These are phyloP conservation scores for Rhegmatorhina hoffmannsi DNA, from an alignment of 2,113 vertebrate species.

Conservation along the genomic window DNA sequence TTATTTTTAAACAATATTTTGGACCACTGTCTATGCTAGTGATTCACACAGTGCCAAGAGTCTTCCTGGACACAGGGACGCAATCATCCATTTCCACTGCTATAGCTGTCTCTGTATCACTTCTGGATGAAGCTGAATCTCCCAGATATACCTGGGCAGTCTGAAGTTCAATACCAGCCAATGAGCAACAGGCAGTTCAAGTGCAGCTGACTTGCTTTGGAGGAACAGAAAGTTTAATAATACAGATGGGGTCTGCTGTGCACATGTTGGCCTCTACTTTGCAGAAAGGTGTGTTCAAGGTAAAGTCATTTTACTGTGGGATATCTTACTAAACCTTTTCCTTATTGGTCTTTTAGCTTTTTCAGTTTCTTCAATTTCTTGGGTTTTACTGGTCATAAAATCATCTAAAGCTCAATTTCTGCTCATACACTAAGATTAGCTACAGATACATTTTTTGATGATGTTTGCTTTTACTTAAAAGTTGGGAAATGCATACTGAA, in stretches of 20 bases:
- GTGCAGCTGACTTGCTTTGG: background rate
- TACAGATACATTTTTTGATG: background rate
- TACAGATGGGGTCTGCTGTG: background rate
- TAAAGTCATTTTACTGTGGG: background rate
- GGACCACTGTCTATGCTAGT: background rate
- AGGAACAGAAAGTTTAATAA: background rate
- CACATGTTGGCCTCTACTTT: background rate
- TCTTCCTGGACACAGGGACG: background rate
- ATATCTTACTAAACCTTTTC: background rate
- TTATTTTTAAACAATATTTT: constrained; percentile 16
- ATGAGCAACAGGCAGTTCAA: background rate
- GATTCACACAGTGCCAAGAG: background rate
- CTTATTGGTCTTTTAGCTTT: background rate
- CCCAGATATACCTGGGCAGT: background rate
- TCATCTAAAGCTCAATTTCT: background rate
- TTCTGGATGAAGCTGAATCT: background rate
- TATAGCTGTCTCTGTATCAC: background rate
- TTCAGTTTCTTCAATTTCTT: background rate
- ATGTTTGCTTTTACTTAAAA: background rate
- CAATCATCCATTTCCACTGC: background rate
- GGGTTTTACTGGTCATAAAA: background rate
- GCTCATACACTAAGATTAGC: background rate
- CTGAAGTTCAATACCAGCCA: background rate
- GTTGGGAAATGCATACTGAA: background rate
- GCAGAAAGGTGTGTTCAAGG: background rate